Conservation (phyloP, 2,888 invertebrate genomes). For the Metopia argyrocephala region DNA sequence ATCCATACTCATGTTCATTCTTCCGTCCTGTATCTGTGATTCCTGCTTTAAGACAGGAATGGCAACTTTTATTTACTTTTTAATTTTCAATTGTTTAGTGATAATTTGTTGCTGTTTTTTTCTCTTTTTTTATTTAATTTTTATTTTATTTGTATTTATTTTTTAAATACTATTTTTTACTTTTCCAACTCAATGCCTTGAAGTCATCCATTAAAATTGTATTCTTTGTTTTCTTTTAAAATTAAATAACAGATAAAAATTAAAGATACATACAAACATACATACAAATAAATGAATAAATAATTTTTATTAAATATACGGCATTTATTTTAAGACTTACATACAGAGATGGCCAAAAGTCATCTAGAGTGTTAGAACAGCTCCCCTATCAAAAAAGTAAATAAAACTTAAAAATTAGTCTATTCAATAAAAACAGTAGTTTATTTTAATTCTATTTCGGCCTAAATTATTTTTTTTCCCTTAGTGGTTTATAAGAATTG, state of each 20-base stretch:
- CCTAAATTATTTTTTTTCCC: no score
- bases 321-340: no score
- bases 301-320: no score
- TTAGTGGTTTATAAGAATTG: no score
- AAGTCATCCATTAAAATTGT: slow-evolving; percentile 45
- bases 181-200: slow-evolving; percentile 45
- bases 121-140: slow-evolving; percentile 5
- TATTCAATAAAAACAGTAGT: no score
- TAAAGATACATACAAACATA: background rate
- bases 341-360: no score
- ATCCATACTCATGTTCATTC: background rate
- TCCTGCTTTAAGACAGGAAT: background rate
- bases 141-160: slow-evolving; percentile 8
- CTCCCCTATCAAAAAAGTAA: no score
- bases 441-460: no score
- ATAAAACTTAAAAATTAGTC: no score
- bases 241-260: slow-evolving; percentile 34
- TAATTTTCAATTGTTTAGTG: slow-evolving; percentile 61
- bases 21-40: background rate
- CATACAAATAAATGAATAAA: no score
- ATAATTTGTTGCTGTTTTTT: slow-evolving; percentile 40
- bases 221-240: slow-evolving; percentile 27
- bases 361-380: no score
- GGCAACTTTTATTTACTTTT: slow-evolving; percentile 43
- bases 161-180: slow-evolving; percentile 28